Evolutionary conservation across 2,797 vertebrate species (phyloP), one percentile per base, ranked within the genome.

Genomic region (Antrozous pallidus): DNA sequence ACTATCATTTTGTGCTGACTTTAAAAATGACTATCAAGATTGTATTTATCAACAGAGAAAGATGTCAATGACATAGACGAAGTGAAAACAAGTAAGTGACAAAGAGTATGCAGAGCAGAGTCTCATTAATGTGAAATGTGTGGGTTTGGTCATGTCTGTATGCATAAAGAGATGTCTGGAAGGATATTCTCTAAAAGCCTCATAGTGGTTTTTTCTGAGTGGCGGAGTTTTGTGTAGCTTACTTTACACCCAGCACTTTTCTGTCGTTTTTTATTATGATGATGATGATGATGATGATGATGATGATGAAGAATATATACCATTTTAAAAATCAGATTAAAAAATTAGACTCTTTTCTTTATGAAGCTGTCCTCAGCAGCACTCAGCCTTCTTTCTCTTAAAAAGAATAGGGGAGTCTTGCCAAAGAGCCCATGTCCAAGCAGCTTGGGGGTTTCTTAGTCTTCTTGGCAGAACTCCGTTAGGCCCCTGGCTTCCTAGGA

Each of bases 141-240:
- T 36, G 38, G 74, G 33, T 56, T 77, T 61, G 47, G 82, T 14
- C 31, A 67, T 49, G 54, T 85, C 73, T 75, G 73, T 74, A 82
- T 36, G 40, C 49, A 47, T 38, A 80, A 54, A 71, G 65, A 91
- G 26, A 40, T 45, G n/a, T 70, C 90, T 93, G 40, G 56, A 74
- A 93, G 31, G 18, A 70, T 11, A 56, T 7, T 80, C 70, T 84
- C 33, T 69, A 91, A 89, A 90, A 94, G 77, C 8, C 47, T 63
- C 78, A 42, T 24, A 9, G 24, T 69, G 31, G 13, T 81, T 90
- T 38, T 77, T 90, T 88, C 49, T 79, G 33, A 51, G 67, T 56
- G 51, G 13, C 51, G 90, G 77, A 77, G 51, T 74, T 88, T 92
- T 92, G 69, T 70, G 90, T 74, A 33, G n/a, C 70, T 73, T 80